phyloP scores from a whole-genome alignment of 2,113 vertebrate species.

The Elanoides forficatus region DNA sequence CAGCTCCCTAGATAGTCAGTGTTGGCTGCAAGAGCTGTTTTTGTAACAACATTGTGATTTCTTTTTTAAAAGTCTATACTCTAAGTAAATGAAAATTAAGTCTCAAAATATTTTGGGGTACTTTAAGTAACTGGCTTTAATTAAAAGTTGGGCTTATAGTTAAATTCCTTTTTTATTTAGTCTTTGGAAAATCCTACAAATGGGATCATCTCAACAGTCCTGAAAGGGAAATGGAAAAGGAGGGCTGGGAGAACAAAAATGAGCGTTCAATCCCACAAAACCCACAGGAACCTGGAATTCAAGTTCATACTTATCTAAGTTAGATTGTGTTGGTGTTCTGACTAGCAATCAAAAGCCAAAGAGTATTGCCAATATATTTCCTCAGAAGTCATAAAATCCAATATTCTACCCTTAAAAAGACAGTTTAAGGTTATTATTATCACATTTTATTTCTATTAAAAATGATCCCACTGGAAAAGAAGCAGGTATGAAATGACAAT shows the following conservation, averaged over 20 bases:
- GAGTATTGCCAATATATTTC: conserved; percentile 42
- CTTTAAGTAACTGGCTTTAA: conserved; percentile 2
- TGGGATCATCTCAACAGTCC: not conserved
- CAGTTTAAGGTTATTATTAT: conserved; percentile 37
- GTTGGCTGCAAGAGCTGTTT: conserved; percentile 11
- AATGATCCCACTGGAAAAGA: conserved; percentile 51
- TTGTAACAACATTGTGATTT: not conserved
- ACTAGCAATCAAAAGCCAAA: conserved; percentile 22
- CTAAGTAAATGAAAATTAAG: not conserved
- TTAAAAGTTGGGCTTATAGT: not conserved
- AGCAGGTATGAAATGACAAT: conserved; percentile 61
- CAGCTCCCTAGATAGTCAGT: not conserved
- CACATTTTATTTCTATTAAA: conserved; percentile 57
- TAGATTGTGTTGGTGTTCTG: not conserved
- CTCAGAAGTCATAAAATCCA: conserved; percentile 50
- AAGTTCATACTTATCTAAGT: not conserved
- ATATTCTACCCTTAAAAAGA: conserved; percentile 68
- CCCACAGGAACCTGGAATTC: conserved; percentile 6
- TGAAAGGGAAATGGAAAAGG: not conserved
- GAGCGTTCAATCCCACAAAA: not conserved
- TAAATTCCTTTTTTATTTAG: not conserved
- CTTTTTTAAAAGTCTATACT: not conserved
- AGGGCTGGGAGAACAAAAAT: conserved; percentile 7
- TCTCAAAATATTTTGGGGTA: not conserved
- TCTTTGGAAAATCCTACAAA: conserved; percentile 17